phyloP scores from a whole-genome alignment of 2,888 invertebrate genomes.

The Nomada ferruginata region DNA sequence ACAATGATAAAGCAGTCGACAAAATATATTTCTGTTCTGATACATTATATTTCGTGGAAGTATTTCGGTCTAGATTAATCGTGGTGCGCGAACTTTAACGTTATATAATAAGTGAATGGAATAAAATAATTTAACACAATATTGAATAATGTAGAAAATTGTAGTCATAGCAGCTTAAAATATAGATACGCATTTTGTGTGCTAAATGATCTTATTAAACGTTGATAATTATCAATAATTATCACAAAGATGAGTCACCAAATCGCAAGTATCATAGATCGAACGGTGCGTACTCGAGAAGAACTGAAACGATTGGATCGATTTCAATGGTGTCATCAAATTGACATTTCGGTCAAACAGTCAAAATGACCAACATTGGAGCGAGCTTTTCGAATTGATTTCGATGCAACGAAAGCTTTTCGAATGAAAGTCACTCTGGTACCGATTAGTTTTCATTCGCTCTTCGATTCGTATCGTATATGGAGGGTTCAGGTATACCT shows the following conservation, averaged over 20 bases:
- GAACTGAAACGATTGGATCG: constrained; percentile 24
- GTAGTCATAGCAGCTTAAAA: neutral
- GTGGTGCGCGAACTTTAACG: too few relatives aligned
- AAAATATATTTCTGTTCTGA: constrained; percentile 6
- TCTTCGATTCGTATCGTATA: neutral
- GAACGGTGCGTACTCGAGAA: constrained; percentile 12
- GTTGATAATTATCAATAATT: too few relatives aligned
- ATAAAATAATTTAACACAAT: too few relatives aligned
- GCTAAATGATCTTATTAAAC: neutral
- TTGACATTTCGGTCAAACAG: constrained; percentile 23
- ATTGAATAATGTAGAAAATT: too few relatives aligned
- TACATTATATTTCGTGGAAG: neutral
- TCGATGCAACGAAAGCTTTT: neutral
- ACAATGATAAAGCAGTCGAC: constrained; percentile 30
- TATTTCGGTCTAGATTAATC: neutral
- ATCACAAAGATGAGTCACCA: neutral
- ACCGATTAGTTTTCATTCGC: too few relatives aligned
- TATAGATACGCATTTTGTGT: too few relatives aligned
- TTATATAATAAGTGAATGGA: too few relatives aligned
- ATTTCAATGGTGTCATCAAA: constrained; percentile 26
- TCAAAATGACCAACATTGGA: constrained; percentile 4
- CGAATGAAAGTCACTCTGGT: neutral
- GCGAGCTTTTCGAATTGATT: neutral
- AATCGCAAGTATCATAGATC: neutral
- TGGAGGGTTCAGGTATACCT: neutral